Evolutionary conservation across 2,113 vertebrate species (phyloP), one percentile per base, ranked within the genome.

Genomic region (Nettapus auritus): DNA sequence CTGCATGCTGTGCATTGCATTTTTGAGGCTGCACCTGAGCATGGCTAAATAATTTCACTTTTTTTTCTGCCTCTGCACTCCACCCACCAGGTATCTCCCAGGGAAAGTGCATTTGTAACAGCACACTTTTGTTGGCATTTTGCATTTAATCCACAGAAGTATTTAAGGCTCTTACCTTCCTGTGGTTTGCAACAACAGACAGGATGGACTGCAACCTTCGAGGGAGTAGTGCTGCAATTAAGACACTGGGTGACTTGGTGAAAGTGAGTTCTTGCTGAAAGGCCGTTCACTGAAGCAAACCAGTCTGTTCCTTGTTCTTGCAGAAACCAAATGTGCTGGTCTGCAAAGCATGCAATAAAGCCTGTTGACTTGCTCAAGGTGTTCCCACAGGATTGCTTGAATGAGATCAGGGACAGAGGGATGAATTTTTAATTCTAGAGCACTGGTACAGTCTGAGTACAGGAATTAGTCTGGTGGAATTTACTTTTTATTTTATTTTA

Each of bases 81-180:
- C 8, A 11, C 7, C 15, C 63, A 48, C 14, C 21, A 68, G 13
- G 13, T 8, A 23, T 8, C 11, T 82, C 11, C 11, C 17, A 19
- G 15, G 21, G 4, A 44, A 79, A 17, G 13, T 38, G 25, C 8
- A 38, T 3, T 59, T 67, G 7, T 38, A 82, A 33, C 11, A 56
- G 42, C 22, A 38, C 22, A 52, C 7, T 4, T 9, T n/a, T 2
- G 4, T 66, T 75, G 53, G 42, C 0, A 0, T 25, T 20, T 4
- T n/a, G 2, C 15, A 34, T 85, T 86, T 71, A 56, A 92, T 59
- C 3, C 13, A 60, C 28, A 50, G 23, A 56, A 74, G 23, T 19
- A 21, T 59, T 52, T 44, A 18, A 7, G 13, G 53, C 6, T 21
- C 33, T 71, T 76, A 4, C 13, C 6, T 62, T 21, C 46, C 66